Base-by-base conservation (phyloP, 2,113 vertebrate species). In the Oreochromis aureus region DNA sequence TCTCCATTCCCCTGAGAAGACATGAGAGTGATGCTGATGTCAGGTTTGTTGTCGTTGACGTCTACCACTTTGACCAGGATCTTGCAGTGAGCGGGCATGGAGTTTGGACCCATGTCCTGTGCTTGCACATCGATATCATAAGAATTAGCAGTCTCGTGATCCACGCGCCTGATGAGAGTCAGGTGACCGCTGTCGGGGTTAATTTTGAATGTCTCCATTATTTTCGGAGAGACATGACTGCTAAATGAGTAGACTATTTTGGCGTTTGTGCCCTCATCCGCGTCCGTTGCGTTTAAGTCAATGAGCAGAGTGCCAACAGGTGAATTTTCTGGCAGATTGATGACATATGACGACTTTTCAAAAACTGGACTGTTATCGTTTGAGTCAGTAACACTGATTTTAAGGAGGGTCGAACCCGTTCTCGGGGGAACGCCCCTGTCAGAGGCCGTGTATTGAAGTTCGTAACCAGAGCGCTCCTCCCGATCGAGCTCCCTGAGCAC, bases 291-390 rank as follows among this genome's bases (percentile, higher is more conserved):
- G 53, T 99, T 99, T 51, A 99, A 93, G 86, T 99, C 97, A 19
- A 99, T 96, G 7, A 99, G 97, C 91, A 99, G 89, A 12, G 97
- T 97, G 87, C 99, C 99, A 53, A 97, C 12, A 0, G 97, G 97
- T 10, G 98, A 96, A 83, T 97, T 98, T 91, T 99, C 99, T 1
- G 95, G 89, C 6, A 99, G 97, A 7, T 98, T 97, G 4, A 99
- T 97, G 39, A 98, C 83, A 27, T 99, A 99, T 0, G 97, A 98
- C 9, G 97, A 96, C 53, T 97, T 96, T 56, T 98, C 97, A 80
- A 99, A 99, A 5, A 95, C 89, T 0, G 99, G 99, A 71, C 98
- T 99, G 96, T 99, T 99, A 89, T 99, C 99, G 10, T 99, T 99
- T 19, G 99, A 99, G 90, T 99, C 99, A 0, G 98, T 96, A 12